Evolutionary conservation across 1,140 invertebrate species (phyloP).

Genomic region (Drosophila biarmipes): DNA sequence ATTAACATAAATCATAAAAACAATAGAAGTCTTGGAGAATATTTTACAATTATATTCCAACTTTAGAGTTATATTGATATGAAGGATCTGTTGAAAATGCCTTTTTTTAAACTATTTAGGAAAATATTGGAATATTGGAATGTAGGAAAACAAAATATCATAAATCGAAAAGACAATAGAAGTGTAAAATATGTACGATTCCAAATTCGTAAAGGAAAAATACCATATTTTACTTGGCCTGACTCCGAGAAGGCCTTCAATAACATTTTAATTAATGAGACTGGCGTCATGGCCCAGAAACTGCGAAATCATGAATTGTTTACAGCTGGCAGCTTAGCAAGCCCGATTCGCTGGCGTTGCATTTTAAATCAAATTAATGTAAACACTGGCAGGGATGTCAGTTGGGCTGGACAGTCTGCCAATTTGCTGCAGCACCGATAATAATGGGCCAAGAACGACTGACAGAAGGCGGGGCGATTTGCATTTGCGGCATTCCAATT

Average conservation of each 20-base stretch:
- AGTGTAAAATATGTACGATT: not conserved
- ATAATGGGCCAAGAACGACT: constrained; percentile 4
- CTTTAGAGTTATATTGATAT: too few species aligned
- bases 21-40: too few species aligned
- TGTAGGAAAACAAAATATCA: too few species aligned
- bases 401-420: constrained; percentile 34
- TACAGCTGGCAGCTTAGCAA: constrained; percentile 43
- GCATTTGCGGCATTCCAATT: constrained; percentile 30
- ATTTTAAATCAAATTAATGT: constrained; percentile 74
- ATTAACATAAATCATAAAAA: too few species aligned
- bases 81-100: too few species aligned
- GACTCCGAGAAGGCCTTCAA: constrained; percentile 26
- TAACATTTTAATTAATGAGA: constrained; percentile 69
- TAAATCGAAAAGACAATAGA: too few species aligned
- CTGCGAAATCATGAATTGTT: constrained; percentile 54
- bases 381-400: constrained; percentile 63
- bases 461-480: not conserved
- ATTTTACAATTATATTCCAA: too few species aligned
- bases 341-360: constrained; percentile 49
- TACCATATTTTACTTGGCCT: not conserved
- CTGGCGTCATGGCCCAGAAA: constrained; percentile 38
- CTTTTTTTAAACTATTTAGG: too few species aligned
- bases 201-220: not conserved
- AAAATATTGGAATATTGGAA: too few species aligned
- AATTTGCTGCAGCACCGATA: constrained; percentile 19